These are phyloP conservation scores for Thera britannica DNA, from an alignment of 2,888 invertebrate species.

Conservation along the genomic window DNA sequence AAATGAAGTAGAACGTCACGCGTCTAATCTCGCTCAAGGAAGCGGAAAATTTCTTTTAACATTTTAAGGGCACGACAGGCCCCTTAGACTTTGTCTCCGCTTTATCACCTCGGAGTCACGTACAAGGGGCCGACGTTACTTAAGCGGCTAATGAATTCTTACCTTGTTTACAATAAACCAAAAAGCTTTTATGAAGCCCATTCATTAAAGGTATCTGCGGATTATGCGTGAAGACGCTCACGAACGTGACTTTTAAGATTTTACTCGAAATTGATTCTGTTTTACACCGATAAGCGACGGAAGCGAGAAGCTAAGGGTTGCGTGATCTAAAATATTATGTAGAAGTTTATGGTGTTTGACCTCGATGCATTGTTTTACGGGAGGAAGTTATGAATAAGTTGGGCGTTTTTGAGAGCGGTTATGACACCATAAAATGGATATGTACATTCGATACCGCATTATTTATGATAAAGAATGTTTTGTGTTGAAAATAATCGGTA, in stretches of 20 bases:
- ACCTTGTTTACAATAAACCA: conserved; percentile 77
- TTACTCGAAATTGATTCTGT: conserved; percentile 60
- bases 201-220: conserved; percentile 69
- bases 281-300: conserved; percentile 49
- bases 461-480: conserved; percentile 1
- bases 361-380: conserved; percentile 46
- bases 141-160: conserved; percentile 73
- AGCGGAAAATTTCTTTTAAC: conserved; percentile 59
- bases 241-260: conserved; percentile 69
- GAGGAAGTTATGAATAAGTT: conserved; percentile 32
- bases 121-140: conserved; percentile 58
- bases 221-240: conserved; percentile 70
- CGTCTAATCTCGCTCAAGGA: conserved; percentile 50
- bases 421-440: conserved; percentile 24
- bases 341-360: conserved; percentile 45
- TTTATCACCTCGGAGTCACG: conserved; percentile 74
- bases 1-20: conserved; percentile 41
- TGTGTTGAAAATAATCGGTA: no score
- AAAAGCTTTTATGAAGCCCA: conserved; percentile 73
- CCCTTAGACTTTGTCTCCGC: conserved; percentile 53
- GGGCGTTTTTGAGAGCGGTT: conserved; percentile 25
- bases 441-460: conserved; percentile 13
- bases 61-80: conserved; percentile 60
- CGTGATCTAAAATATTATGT: conserved; percentile 50
- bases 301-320: conserved; percentile 51